These are phyloP conservation scores for Caenorhabditis brenneri DNA, from an alignment of 1,140 invertebrate species.

Conservation along the genomic window DNA sequence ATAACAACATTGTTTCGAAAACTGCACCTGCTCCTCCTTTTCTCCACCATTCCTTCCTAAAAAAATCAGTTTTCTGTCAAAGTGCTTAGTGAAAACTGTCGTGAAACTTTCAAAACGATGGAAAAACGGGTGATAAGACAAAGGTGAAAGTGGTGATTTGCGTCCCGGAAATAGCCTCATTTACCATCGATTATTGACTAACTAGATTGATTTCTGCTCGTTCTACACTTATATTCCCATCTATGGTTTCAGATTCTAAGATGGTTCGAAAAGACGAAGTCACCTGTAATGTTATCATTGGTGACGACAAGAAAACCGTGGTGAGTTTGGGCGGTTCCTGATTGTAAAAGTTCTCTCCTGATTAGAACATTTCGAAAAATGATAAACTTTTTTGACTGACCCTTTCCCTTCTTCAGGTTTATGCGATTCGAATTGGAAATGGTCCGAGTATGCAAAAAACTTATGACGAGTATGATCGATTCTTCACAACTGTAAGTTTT, in stretches of 20 bases:
- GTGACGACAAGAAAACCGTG: conserved; percentile 50
- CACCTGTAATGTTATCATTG: conserved; percentile 13
- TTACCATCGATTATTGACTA: not conserved
- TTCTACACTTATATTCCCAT: not conserved
- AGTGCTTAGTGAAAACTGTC: not conserved
- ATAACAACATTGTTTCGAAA: not conserved
- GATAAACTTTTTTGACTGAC: too few species aligned
- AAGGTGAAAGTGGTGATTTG: not conserved
- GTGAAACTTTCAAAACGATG: not conserved
- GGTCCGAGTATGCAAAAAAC: conserved; percentile 24
- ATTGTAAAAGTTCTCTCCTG: not conserved
- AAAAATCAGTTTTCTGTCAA: not conserved
- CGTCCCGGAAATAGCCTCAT: not conserved
- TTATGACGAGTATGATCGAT: conserved; percentile 45
- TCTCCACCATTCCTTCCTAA: not conserved
- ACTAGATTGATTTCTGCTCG: too few species aligned
- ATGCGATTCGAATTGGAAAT: conserved; percentile 23
- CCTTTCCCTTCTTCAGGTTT: conserved; percentile 36
- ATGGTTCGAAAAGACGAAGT: conserved; percentile 20
- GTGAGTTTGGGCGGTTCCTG: not conserved
- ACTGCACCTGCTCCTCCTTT: not conserved
- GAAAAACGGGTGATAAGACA: not conserved
- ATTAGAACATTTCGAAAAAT: too few species aligned
- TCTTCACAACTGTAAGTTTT: conserved; percentile 29
- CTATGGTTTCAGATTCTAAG: not conserved